Conservation (phyloP, 2,888 invertebrate species). For the Chrysolina oricalcia region DNA sequence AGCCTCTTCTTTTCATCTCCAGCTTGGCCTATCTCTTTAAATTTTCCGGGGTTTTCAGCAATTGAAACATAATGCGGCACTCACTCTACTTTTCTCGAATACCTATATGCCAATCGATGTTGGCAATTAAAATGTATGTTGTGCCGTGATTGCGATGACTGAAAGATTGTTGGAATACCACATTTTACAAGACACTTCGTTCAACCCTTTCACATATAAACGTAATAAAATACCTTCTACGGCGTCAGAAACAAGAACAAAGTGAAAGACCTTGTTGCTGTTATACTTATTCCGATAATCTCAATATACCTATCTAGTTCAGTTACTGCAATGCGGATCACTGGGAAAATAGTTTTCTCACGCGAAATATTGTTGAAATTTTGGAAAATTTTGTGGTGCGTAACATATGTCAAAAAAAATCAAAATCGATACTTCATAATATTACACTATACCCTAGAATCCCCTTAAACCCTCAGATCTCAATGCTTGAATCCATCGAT, state of each 20-base stretch:
- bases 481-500: no score
- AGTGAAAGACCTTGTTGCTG: slow-evolving; percentile 29
- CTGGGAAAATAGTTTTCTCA: neutral
- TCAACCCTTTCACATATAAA: slow-evolving; percentile 28
- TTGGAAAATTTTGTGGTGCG: no score
- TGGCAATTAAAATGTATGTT: neutral
- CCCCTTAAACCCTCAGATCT: no score
- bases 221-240: slow-evolving; percentile 15
- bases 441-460: no score
- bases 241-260: slow-evolving; percentile 21
- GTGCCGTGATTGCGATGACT: neutral
- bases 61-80: no score
- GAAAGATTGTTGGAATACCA: neutral
- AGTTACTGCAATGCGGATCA: neutral
- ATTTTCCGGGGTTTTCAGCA: no score
- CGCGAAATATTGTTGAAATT: no score
- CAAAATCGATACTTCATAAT: no score
- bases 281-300: slow-evolving; percentile 5
- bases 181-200: neutral
- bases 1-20: no score
- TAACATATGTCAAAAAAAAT: no score
- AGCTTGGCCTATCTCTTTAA: no score
- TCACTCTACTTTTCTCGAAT: neutral
- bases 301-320: slow-evolving; percentile 17
- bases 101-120: neutral